Conservation (phyloP, 2,797 vertebrate species). For the Pseudochromis fuscus region DNA sequence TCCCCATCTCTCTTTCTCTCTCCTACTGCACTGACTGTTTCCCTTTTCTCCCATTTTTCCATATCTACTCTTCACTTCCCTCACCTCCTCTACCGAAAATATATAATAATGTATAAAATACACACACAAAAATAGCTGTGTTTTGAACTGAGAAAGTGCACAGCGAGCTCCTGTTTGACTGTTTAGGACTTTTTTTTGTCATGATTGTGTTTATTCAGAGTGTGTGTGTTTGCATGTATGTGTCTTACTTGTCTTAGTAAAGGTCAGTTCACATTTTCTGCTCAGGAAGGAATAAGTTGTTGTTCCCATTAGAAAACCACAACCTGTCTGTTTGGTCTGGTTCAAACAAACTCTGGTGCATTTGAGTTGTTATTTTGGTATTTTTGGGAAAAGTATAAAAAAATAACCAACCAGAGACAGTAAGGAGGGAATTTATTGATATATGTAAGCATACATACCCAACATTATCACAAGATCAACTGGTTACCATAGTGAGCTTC, state of each 20-base stretch:
- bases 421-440: too few species aligned
- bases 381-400: not conserved
- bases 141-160: conserved; percentile 19
- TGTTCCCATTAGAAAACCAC: too few species aligned
- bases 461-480: too few species aligned
- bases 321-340: not conserved
- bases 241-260: not conserved
- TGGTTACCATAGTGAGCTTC: not conserved
- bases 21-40: not conserved
- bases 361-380: not conserved
- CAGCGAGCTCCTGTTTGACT: conserved; percentile 3
- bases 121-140: conserved; percentile 1
- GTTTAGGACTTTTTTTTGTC: not conserved
- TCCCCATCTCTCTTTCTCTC: conserved; percentile 49
- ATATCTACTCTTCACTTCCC: conserved; percentile 4
- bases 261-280: too few species aligned
- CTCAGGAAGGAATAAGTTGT: too few species aligned
- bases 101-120: conserved; percentile 19
- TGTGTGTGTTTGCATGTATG: too few species aligned
- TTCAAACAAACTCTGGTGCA: not conserved
- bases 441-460: too few species aligned
- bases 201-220: not conserved
- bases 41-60: conserved; percentile 1
- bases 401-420: conserved; percentile 11
- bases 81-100: conserved; percentile 7